Conservation (phyloP, 1,140 invertebrate genomes). For the Heliothis virescens region DNA sequence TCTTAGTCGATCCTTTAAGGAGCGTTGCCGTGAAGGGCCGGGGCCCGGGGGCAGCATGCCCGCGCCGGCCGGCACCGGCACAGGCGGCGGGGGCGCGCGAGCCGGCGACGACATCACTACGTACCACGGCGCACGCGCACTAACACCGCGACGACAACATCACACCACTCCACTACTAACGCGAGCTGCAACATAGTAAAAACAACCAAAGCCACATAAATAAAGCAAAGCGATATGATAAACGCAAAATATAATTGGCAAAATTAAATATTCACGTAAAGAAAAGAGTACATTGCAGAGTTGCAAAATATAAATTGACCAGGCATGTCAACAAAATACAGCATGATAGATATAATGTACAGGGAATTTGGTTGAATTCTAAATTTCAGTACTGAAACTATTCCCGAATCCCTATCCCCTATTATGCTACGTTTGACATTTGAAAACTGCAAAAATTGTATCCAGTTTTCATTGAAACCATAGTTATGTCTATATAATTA, state of each 20-base stretch:
- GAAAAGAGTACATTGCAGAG: slow-evolving; percentile 22
- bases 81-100: slow-evolving; percentile 70
- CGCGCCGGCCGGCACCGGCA: slow-evolving; percentile 75
- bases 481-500: too few relatives aligned
- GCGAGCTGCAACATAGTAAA: slow-evolving; percentile 80
- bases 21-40: slow-evolving; percentile 88
- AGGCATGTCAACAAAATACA: background rate
- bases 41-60: slow-evolving; percentile 85
- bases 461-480: too few relatives aligned
- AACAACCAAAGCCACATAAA: slow-evolving; percentile 76
- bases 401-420: too few relatives aligned
- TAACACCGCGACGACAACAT: slow-evolving; percentile 71
- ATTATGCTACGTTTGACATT: too few relatives aligned
- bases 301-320: background rate
- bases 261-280: slow-evolving; percentile 46
- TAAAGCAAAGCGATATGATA: slow-evolving; percentile 68
- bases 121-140: slow-evolving; percentile 57
- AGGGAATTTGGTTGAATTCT: background rate
- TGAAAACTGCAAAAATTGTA: too few relatives aligned
- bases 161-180: slow-evolving; percentile 77
- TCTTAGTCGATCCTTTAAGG: slow-evolving; percentile 90
- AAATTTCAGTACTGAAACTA: too few relatives aligned
- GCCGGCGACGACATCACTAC: slow-evolving; percentile 78
- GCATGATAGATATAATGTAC: too few relatives aligned
- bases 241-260: slow-evolving; percentile 53